These are phyloP conservation scores for Ameiurus melas DNA, from an alignment of 2,113 vertebrate genomes.

Conservation along the genomic window DNA sequence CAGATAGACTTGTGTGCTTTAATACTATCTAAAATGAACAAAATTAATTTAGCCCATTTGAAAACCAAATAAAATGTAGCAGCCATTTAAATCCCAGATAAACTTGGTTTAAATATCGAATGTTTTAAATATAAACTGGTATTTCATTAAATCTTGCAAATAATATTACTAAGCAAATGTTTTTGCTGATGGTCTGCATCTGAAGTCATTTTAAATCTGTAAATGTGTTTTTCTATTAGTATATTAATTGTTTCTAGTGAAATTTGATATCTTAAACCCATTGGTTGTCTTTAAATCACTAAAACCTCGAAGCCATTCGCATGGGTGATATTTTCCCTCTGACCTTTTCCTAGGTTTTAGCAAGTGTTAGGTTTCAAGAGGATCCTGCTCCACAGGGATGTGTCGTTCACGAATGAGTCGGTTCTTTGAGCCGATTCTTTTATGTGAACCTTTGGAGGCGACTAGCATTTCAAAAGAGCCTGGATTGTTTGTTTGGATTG, in stretches of 20 bases:
- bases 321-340: background rate
- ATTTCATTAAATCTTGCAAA: background rate
- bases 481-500: background rate
- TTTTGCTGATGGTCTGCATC: background rate
- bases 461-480: background rate
- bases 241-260: too few relatives aligned
- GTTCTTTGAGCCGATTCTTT: background rate
- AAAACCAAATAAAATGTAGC: background rate
- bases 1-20: background rate
- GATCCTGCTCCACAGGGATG: background rate
- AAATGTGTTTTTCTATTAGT: too few relatives aligned
- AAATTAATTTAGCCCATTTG: background rate
- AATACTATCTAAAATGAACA: background rate
- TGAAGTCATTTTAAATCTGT: background rate
- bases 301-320: background rate
- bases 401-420: background rate
- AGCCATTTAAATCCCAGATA: background rate
- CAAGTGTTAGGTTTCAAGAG: background rate
- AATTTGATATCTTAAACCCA: too few relatives aligned
- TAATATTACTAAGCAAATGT: background rate
- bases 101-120: background rate
- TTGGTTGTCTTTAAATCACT: background rate
- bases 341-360: background rate
- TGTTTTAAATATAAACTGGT: background rate
- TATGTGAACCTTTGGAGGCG: background rate